Base-by-base conservation (phyloP, 2,888 invertebrate genomes). In the Carterocephalus palaemon region DNA sequence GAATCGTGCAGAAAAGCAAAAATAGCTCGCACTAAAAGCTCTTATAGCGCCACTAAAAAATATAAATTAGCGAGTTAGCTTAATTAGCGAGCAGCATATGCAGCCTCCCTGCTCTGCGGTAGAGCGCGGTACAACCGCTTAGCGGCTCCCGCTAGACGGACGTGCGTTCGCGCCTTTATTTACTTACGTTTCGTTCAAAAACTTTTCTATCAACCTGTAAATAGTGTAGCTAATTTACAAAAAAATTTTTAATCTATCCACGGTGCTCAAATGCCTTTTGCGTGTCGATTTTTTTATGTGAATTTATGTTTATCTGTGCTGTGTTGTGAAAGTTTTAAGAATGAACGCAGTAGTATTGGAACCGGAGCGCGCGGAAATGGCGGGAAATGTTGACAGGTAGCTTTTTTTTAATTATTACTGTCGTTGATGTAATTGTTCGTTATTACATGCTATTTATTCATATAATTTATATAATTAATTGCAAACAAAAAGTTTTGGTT, bases 261-360 rank as follows among this genome's bases (percentile, higher is more conserved):
- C 43, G 54, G 56, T 59, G 59, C 58, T 59, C 42, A 46, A 40
- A 45, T 56, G 54, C 58, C 57, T 55, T 57, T 31, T 56, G 42
- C 42, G 20, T 49, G 33, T 47, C 28, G 40, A 50, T 13, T 48
- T 52, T 54, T 56, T 51, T 49, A 57, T 57, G 62, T 59, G 54
- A 24, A 39, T 51, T 43, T 46, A 47, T 46, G 34, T 12, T 51
- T 28, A 37, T 46, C 33, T 34, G 46, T 53, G 45, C 31, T 47
- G 46, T 47, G 28, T 22, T 51, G 53, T 41, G 41, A 59, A 50
- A 47, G 53, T 54, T 48, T 55, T 49, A 57, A 60, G 49, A 36
- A 74, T 76, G 76, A 77, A 73, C 56, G 72, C 73, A 50, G 60
- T 73, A 19, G 57, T 65, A 1, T 49, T 62, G 7, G 64, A 69